A percentile compares a stretch with the other conserved stretches of the same genome.
Conservation (phyloP, 2,888 invertebrate genomes). For the Epinotia demarniana region DNA sequence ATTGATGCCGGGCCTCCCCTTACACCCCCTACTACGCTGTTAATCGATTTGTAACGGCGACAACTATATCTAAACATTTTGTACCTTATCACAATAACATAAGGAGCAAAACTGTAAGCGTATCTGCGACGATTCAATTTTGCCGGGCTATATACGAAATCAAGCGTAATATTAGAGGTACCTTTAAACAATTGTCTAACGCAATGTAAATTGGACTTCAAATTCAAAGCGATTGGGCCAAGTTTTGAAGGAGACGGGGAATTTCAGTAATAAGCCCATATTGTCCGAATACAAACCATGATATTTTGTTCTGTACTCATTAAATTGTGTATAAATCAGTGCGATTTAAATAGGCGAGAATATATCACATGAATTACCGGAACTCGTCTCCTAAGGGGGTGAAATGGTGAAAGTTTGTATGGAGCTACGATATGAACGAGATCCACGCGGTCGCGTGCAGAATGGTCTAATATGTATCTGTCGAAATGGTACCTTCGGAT, state of each 20-base stretch:
- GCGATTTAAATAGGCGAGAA: background rate
- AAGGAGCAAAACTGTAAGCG: background rate
- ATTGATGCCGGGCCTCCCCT: conserved; percentile 33
- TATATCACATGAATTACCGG: background rate
- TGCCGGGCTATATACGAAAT: background rate
- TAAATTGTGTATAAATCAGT: background rate
- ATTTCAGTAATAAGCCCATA: background rate
- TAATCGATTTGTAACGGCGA: conserved; percentile 29
- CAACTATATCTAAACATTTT: background rate
- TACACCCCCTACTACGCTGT: conserved; percentile 23
- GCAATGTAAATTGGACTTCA: background rate
- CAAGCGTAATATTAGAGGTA: too few relatives aligned
- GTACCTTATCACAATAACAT: background rate
- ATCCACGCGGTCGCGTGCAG: too few relatives aligned
- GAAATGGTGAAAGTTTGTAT: too few relatives aligned
- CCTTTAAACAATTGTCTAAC: background rate
- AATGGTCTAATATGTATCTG: too few relatives aligned
- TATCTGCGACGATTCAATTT: background rate
- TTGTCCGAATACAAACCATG: conserved; percentile 5
- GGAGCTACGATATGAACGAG: too few relatives aligned
- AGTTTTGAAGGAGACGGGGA: background rate
- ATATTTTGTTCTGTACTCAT: background rate
- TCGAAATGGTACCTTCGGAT: too few relatives aligned
- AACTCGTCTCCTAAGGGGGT: background rate
- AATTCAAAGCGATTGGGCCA: background rate